These are phyloP conservation scores for Pagetopsis macropterus DNA, from an alignment of 2,797 vertebrate genomes.

Conservation along the genomic window DNA sequence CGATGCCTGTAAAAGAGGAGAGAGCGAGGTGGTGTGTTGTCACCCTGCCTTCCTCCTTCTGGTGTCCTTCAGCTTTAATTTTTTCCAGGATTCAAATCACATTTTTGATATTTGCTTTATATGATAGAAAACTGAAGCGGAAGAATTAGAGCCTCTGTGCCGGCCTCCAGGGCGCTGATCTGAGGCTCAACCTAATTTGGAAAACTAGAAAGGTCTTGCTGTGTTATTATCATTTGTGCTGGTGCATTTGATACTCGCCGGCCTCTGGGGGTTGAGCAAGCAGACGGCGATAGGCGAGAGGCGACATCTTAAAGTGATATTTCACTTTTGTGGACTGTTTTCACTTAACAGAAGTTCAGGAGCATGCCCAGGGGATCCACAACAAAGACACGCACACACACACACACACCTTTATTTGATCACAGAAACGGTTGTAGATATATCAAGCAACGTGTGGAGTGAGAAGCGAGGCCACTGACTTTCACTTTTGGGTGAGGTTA, in stretches of 20 bases:
- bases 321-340: constrained; percentile 74
- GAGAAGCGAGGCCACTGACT: constrained; percentile 1
- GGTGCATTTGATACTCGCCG: constrained; percentile 80
- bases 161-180: constrained; percentile 71
- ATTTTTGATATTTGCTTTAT: constrained; percentile 90
- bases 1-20: constrained; percentile 72
- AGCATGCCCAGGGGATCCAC: constrained; percentile 18
- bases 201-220: constrained; percentile 83
- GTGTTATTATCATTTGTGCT: constrained; percentile 86
- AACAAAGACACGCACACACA: no score
- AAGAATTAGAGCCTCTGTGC: constrained; percentile 68
- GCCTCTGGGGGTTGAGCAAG: constrained; percentile 76
- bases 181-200: constrained; percentile 81
- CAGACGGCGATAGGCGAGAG: constrained; percentile 59
- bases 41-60: constrained; percentile 68
- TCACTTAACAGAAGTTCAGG: constrained; percentile 70
- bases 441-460: no score
- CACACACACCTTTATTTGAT: constrained; percentile 42
- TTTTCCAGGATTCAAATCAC: constrained; percentile 86
- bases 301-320: constrained; percentile 73
- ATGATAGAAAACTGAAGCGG: constrained; percentile 84
- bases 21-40: constrained; percentile 44
- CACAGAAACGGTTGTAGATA: constrained; percentile 33
- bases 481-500: constrained; percentile 38
- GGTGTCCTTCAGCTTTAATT: constrained; percentile 82